Evolutionary conservation across 2,113 vertebrate genomes (phyloP), one percentile per base, ranked within the genome.

Genomic region (Pterocles burchelli): DNA sequence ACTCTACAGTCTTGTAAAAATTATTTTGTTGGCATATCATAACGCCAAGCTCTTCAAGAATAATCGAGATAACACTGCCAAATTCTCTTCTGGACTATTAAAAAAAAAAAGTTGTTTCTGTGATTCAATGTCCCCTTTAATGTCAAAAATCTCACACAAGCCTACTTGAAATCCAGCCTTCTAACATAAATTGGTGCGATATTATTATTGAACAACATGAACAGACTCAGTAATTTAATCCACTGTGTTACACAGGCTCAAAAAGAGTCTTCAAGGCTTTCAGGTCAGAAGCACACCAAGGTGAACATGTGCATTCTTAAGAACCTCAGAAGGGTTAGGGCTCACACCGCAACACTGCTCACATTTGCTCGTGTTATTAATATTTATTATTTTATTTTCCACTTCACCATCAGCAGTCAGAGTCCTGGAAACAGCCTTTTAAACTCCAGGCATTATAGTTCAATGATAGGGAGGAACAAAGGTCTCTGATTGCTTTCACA

Each of bases 261-360:
- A 51, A 24, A 66, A 70, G 62, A 73, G 14, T 16, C 65, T 80
- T 74, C 26, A 51, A 89, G 78, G 52, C 77, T 62, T 87, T 59
- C 38, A 58, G 63, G 45, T 52, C 66, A 87, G 48, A 88, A 91
- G 66, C 65, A 93, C 43, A 48, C 48, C 61, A 34, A 76, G 36
- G 22, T 12, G 21, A 74, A 74, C 31, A 12, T 0, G 2, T 0
- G 0, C 13, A 17, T 14, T 68, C 57, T 13, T 9, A n/a, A 46
- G 67, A 93, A 3, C 20, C 49, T 71, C 65, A 52, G 38, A 70
- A 86, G 41, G 13, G 25, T 66, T 84, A n/a, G 76, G 58, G 33
- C n/a, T 89, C 46, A 76, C 33, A 59, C 31, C 19, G 7, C 46
- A 86, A 82, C 3, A 3, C 45, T n/a, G 4, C 82, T 74, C 67